A percentile compares a stretch with the other conserved stretches of the same genome.
Conservation (phyloP, 2,888 invertebrate species). For the Oxycera nigricornis region DNA sequence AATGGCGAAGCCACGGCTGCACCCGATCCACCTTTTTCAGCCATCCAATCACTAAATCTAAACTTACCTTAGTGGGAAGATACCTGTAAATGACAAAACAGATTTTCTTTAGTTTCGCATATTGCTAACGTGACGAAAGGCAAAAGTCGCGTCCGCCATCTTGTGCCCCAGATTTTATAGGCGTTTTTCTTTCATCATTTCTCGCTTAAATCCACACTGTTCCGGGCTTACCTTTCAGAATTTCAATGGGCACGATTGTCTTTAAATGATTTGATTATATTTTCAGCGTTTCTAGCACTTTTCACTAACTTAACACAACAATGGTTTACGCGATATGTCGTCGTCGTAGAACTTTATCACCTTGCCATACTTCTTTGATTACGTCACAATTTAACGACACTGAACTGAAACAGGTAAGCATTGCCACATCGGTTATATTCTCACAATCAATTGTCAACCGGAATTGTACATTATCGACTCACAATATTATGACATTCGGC, state of each 20-base stretch:
- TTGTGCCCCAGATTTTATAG: neutral
- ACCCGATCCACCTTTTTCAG: conserved; percentile 45
- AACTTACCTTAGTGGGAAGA: conserved; percentile 41
- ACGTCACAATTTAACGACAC: too few species aligned
- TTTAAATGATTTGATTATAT: neutral
- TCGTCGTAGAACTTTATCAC: too few species aligned
- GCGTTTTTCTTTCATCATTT: neutral
- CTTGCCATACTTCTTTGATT: too few species aligned
- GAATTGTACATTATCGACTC: too few species aligned
- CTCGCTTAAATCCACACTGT: neutral
- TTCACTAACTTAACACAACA: neutral
- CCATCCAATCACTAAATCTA: conserved; percentile 42
- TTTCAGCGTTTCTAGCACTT: neutral
- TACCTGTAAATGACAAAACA: neutral
- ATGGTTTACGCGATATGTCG: neutral
- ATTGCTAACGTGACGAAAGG: neutral
- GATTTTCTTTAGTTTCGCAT: neutral
- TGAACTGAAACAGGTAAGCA: too few species aligned
- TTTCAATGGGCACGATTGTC: too few species aligned
- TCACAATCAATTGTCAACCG: too few species aligned
- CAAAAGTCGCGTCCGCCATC: conserved; percentile 5
- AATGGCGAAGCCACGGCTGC: conserved; percentile 43
- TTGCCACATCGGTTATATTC: too few species aligned
- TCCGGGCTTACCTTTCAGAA: neutral
- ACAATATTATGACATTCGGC: too few species aligned